Evolutionary conservation across 1,140 invertebrate genomes (phyloP), one percentile per base, ranked within the genome.

Genomic region (Neomicropteryx cornuta): DNA sequence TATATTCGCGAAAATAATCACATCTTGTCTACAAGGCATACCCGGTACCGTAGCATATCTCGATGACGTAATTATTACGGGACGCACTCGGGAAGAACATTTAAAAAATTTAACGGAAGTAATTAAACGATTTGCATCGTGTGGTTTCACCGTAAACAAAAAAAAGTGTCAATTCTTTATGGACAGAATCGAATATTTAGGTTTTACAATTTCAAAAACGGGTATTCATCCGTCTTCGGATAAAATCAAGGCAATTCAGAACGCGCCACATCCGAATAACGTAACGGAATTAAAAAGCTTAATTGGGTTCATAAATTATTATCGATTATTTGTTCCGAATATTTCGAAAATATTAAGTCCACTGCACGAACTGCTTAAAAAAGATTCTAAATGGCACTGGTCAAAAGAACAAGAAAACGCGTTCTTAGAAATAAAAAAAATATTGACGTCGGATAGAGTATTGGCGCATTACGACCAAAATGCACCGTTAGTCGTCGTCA

Each of bases 1-100:
- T 2, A 50, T 54, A 22, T 62, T 58, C 35, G 60, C 65, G 39
- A 33, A 50, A 5, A 46, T 54, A 20, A 58, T 65, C 36, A 54
- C 65, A 24, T 31, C 48, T 30, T 42, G 55, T 6, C 36, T 62
- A 16, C 5, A 17, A 23, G 52, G 41, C 0, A 36, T 54, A 10
- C 28, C 39, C 2, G 36, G 39, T 4, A 36, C 44, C 24, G 27
- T 44, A 20, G 43, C 41, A 21, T 55, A 48, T 36, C 31, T 50
- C 6, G 52, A 56, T 35, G 51, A 59, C 37, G 47, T 58, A 36
- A 17, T 18, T 1, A 18, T 41, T 18, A 36, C 14, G 10, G 33
- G 33, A 22, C 10, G 11, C 34, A 18, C 39, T 13, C 8, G 11
- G 6, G 10, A 6, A 16, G 29, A 43, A 18, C 24, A 34, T 19